phyloP scores from a whole-genome alignment of 2,113 vertebrate species.

The Percina caprodes region DNA sequence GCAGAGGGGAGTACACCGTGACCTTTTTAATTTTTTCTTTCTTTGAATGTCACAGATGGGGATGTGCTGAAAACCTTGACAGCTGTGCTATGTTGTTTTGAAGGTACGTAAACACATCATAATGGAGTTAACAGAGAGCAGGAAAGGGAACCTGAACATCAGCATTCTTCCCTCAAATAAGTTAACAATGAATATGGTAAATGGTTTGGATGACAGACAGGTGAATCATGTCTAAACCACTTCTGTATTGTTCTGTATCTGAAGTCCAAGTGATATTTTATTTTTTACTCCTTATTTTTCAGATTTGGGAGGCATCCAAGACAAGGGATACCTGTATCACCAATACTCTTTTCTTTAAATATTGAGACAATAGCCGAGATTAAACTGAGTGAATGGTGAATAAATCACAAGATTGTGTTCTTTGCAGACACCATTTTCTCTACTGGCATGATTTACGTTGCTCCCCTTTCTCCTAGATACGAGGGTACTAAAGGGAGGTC shows the following conservation, averaged over 20 bases:
- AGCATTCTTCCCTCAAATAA: conserved; percentile 12
- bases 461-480: background rate
- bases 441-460: background rate
- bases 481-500: background rate
- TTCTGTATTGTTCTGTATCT: background rate
- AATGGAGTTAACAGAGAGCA: conserved; percentile 14
- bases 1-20: conserved; percentile 48
- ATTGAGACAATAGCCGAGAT: background rate
- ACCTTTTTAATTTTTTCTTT: conserved; percentile 61
- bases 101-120: conserved; percentile 53
- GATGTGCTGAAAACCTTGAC: conserved; percentile 73
- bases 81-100: conserved; percentile 77
- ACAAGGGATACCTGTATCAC: background rate
- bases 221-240: background rate
- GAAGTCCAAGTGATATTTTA: background rate
- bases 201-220: conserved; percentile 18
- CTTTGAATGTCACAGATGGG: conserved; percentile 67
- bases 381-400: background rate
- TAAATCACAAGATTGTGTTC: background rate
- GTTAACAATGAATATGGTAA: conserved; percentile 4
- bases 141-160: background rate
- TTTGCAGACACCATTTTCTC: background rate
- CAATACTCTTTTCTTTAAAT: background rate
- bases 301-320: background rate
- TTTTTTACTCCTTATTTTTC: background rate